Evolutionary conservation across 2,888 invertebrate species (phyloP).

Genomic region (Erpobdella octoculata): DNA sequence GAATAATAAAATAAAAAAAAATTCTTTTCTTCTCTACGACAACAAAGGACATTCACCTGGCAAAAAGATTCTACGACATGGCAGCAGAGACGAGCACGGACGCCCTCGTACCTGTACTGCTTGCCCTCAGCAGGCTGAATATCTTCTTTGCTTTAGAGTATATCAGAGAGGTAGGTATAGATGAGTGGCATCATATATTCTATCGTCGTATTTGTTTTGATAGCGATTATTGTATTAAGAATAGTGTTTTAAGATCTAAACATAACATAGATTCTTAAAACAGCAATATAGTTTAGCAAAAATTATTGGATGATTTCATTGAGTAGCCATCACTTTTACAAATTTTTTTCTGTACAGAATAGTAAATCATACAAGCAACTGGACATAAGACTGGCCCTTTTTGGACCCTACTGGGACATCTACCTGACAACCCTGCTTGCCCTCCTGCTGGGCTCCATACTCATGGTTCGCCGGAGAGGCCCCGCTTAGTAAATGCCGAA

Average conservation of each 20-base stretch:
- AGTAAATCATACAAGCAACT: conserved; percentile 39
- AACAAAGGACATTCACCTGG: conserved; percentile 73
- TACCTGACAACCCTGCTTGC: conserved; percentile 77
- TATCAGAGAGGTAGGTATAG: conserved; percentile 61
- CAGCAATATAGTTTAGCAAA: neutral
- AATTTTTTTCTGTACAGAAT: conserved; percentile 21
- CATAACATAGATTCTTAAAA: neutral
- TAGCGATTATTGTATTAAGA: neutral
- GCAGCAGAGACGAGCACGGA: conserved; percentile 86
- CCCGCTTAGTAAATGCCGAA: neutral
- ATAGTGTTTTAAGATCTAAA: no score
- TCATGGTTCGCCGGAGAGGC: conserved; percentile 30
- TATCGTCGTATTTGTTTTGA: no score
- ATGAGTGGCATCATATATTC: no score
- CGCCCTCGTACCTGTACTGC: conserved; percentile 82
- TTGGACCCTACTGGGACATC: conserved; percentile 81
- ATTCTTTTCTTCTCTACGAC: no score
- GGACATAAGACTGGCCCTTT: conserved; percentile 40
- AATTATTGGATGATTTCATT: neutral
- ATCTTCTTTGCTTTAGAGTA: conserved; percentile 67
- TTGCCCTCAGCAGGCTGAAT: conserved; percentile 77
- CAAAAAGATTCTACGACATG: conserved; percentile 92
- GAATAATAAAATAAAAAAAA: no score
- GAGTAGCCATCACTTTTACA: neutral
- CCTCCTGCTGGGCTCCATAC: conserved; percentile 63